Evolutionary conservation across 2,888 invertebrate species (phyloP).

Genomic region (Pachliopta kotzebuea): DNA sequence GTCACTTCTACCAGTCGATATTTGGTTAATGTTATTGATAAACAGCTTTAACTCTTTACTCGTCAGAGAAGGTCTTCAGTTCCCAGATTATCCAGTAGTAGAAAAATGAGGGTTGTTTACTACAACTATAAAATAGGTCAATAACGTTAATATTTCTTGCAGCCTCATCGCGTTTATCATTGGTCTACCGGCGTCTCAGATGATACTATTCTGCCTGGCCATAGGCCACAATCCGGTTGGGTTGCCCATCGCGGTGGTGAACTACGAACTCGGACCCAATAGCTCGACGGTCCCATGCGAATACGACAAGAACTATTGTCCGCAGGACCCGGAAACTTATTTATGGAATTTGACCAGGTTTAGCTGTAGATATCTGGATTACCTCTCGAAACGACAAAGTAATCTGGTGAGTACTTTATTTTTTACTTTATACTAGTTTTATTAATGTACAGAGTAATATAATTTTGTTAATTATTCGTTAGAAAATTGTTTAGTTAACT

Average conservation of each 20-base stretch:
- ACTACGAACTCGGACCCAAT: slow-evolving; percentile 84
- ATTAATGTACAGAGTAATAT: no score
- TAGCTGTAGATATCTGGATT: slow-evolving; percentile 89
- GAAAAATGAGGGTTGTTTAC: no score
- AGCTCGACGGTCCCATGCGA: slow-evolving; percentile 67
- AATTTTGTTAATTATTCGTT: no score
- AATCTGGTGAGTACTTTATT: slow-evolving; percentile 79
- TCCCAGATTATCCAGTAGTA: no score
- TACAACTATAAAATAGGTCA: no score
- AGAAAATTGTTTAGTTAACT: no score
- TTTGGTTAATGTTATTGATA: no score
- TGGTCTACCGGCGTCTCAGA: slow-evolving; percentile 91
- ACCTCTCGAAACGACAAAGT: slow-evolving; percentile 83
- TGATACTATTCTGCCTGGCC: slow-evolving; percentile 92
- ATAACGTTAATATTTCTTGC: slow-evolving; percentile 32
- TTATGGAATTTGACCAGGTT: slow-evolving; percentile 82
- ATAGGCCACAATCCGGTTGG: slow-evolving; percentile 93
- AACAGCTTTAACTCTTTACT: no score
- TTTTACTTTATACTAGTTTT: not conserved
- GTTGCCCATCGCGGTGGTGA: slow-evolving; percentile 88
- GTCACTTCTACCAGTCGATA: no score
- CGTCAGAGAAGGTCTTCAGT: no score
- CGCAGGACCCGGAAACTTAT: slow-evolving; percentile 56
- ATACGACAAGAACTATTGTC: slow-evolving; percentile 78
- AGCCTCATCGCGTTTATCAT: slow-evolving; percentile 92